These are phyloP conservation scores for Morone chrysops DNA, from an alignment of 2,113 vertebrate genomes.

Conservation along the genomic window DNA sequence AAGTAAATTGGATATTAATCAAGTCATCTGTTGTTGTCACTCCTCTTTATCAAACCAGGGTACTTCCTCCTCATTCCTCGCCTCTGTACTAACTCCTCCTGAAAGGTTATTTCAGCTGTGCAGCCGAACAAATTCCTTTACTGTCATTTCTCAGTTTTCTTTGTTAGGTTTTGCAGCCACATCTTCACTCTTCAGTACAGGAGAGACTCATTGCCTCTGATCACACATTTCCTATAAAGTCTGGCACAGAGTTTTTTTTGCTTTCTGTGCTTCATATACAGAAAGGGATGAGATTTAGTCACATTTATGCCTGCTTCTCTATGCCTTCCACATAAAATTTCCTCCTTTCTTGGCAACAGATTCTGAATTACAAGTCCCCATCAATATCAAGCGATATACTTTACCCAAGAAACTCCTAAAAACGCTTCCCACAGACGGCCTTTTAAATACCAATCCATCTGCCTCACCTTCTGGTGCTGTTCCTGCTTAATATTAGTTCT, in stretches of 20 bases:
- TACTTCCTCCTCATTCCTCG: neutral
- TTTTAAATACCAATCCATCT: neutral
- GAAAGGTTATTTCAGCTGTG: slow-evolving; percentile 43
- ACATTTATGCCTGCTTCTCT: neutral
- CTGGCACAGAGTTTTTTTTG: neutral
- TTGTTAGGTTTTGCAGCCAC: neutral
- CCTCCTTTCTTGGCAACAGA: neutral
- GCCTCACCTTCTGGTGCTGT: neutral
- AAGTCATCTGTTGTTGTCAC: slow-evolving; percentile 24
- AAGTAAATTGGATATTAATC: slow-evolving; percentile 28
- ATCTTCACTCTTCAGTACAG: neutral
- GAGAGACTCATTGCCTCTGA: neutral
- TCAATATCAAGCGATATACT: neutral
- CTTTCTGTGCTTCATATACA: neutral
- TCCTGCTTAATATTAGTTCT: neutral
- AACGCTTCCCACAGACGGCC: neutral
- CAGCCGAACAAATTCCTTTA: neutral
- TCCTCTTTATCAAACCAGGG: neutral
- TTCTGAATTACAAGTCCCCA: neutral
- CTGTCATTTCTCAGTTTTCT: neutral
- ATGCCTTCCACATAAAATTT: neutral
- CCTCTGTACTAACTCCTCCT: slow-evolving; percentile 4
- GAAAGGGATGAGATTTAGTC: neutral
- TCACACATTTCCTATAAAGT: neutral
- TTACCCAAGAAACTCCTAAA: neutral